Evolutionary conservation across 2,888 invertebrate genomes (phyloP).

Genomic region (Cyclophora albipunctata): DNA sequence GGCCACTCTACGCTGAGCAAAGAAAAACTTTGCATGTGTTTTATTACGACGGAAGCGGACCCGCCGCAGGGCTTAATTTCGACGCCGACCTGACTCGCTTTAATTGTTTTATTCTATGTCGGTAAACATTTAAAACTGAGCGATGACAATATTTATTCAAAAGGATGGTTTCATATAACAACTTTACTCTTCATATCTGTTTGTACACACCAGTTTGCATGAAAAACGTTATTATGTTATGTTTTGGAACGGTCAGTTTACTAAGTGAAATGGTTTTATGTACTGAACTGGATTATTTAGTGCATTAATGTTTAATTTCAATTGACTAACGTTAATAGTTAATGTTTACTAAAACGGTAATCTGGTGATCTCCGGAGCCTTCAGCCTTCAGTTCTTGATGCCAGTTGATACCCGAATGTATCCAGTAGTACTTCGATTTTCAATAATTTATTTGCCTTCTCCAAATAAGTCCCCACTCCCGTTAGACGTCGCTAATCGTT

Average conservation of each 20-base stretch:
- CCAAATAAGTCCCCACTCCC: too few species aligned
- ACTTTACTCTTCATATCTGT: not conserved
- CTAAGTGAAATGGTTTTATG: not conserved
- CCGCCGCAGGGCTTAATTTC: slow-evolving; percentile 67
- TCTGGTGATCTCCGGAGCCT: too few species aligned
- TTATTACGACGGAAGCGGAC: slow-evolving; percentile 70
- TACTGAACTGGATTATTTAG: not conserved
- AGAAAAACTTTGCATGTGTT: slow-evolving; percentile 75
- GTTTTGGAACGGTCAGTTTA: too few species aligned
- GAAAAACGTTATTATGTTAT: slow-evolving; percentile 2
- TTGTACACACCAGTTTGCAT: not conserved
- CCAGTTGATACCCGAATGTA: too few species aligned
- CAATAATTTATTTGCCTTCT: too few species aligned
- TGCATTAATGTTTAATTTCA: not conserved
- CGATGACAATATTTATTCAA: slow-evolving; percentile 12
- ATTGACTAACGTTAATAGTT: not conserved
- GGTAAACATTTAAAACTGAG: slow-evolving; percentile 29
- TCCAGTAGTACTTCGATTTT: too few species aligned
- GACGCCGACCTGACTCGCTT: slow-evolving; percentile 50
- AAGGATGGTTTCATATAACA: slow-evolving; percentile 1
- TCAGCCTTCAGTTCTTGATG: too few species aligned
- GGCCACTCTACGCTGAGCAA: slow-evolving; percentile 62
- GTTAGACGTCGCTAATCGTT: too few species aligned
- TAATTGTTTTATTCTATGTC: slow-evolving; percentile 59
- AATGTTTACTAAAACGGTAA: too few species aligned